Evolutionary conservation across 2,113 vertebrate genomes (phyloP), one percentile per base, ranked within the genome.

Genomic region (Shinisaurus crocodilurus): DNA sequence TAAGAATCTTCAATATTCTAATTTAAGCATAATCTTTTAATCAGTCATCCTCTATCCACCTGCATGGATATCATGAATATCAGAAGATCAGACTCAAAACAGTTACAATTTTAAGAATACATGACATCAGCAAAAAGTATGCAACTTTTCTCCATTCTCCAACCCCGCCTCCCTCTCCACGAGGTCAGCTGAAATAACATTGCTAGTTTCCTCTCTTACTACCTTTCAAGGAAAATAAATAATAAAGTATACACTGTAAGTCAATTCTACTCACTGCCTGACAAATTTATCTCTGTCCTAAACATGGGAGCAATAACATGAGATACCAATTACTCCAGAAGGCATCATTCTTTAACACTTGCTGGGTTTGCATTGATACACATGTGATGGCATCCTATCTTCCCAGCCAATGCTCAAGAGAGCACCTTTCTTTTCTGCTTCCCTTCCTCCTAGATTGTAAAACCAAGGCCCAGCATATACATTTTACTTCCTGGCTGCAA

Each of bases 241-340:
- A 87, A 89, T 95, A 94, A 96, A 94, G 90, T 90, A 92, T 91
- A 93, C n/a, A 88, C 79, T 72, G 1, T 92, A 96, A 96, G 90
- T 95, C 95, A 96, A 90, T 95, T 94, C 89, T 92, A 85, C 77
- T 94, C 87, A 76, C 88, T 94, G 77, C 92, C 70, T 95, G 93
- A 95, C 90, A 97, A 96, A 95, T 97, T 96, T 96, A 94, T 94
- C 90, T 92, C 94, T 96, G 89, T 91, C 91, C 93, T 95, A 96
- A 95, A 93, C 90, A 84, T 69, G 91, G 85, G 90, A 89, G 23
- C 60, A 89, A 88, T 95, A 95, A 91, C 88, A 77, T 80, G 93
- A 95, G 91, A 90, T 95, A 94, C 94, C 95, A 95, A 92, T 96
- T 97, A 95, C 95, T 94, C 95, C 92, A 91, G 81, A 76, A 96